Evolutionary conservation across 2,113 vertebrate genomes (phyloP), one percentile per base, ranked within the genome.

Genomic region (Phycodurus eques): DNA sequence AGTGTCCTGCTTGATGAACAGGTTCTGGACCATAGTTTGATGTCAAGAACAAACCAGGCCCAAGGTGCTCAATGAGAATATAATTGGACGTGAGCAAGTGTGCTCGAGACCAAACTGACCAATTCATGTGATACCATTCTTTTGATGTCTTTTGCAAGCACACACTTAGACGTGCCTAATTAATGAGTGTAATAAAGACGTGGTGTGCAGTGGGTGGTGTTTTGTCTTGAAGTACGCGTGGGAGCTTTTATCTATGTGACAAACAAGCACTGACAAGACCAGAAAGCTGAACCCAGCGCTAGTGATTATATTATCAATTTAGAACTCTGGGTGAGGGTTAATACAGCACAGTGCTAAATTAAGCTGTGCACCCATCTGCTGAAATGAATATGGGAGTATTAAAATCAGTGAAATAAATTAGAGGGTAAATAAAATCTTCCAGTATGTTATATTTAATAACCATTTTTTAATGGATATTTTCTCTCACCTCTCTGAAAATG

Each of bases 111-210:
- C 70, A 62, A 68, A 53, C 72, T 75, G 78, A 76, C 13, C 68
- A 73, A 82, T 27, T 57, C 8, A 35, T 17, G 79, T 85, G 75
- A 80, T 83, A 75, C 75, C 81, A 49, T 73, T 82, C 83, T 90
- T 35, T 89, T 90, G 82, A 88, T 89, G 82, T 87, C 76, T 82
- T 88, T 88, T 85, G 83, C 84, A 90, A 85, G 88, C 61, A 69
- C 20, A 19, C 70, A 80, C 76, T 80, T 49, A 68, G 63, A 75
- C 64, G 67, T 5, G 44, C 54, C 80, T 86, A 82, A 84, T 90
- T 87, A 88, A 89, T 87, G 83, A 82, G 71, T 4, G 17, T 83
- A 80, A 85, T 82, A 70, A 83, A 66, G 73, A 83, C 35, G 64
- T 71, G 42, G 69, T 67, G 81, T 79, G 79, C 72, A 70, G 70